Evolutionary conservation across 2,113 vertebrate species (phyloP).

Genomic region (Elachura formosa): DNA sequence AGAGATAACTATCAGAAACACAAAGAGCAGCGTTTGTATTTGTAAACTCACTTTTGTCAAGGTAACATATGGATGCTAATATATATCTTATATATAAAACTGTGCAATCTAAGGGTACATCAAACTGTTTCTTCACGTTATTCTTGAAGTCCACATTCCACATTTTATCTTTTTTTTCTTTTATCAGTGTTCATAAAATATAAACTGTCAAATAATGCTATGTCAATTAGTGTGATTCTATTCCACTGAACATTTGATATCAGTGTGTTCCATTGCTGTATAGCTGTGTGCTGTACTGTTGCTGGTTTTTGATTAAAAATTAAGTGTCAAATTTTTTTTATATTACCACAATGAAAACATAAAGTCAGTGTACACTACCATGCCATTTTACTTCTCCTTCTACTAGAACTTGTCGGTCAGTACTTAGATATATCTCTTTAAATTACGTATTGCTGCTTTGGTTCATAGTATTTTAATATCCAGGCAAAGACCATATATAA

Average conservation of each 20-base stretch:
- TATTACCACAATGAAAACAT: neutral
- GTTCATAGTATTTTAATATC: neutral
- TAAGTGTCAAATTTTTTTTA: neutral
- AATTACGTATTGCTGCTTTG: neutral
- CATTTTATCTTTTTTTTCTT: neutral
- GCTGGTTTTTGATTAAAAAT: neutral
- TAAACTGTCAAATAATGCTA: neutral
- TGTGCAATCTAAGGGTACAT: neutral
- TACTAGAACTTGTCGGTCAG: neutral
- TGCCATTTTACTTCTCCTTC: neutral
- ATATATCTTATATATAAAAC: neutral
- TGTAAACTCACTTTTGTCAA: constrained; percentile 98
- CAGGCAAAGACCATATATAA: neutral
- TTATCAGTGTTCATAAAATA: neutral
- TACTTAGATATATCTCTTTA: neutral
- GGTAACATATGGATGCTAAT: constrained; percentile 67
- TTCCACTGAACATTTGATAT: neutral
- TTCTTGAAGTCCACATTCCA: neutral
- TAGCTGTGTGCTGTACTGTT: neutral
- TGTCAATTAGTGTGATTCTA: neutral
- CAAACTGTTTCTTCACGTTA: neutral
- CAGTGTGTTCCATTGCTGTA: neutral
- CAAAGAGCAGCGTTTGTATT: constrained; percentile 88
- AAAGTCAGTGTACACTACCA: neutral
- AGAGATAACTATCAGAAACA: constrained; percentile 95